A percentile compares a stretch with the other conserved stretches of the same genome.
phyloP scores from a whole-genome alignment of 2,888 invertebrate genomes.

The Mythimna loreyi region DNA sequence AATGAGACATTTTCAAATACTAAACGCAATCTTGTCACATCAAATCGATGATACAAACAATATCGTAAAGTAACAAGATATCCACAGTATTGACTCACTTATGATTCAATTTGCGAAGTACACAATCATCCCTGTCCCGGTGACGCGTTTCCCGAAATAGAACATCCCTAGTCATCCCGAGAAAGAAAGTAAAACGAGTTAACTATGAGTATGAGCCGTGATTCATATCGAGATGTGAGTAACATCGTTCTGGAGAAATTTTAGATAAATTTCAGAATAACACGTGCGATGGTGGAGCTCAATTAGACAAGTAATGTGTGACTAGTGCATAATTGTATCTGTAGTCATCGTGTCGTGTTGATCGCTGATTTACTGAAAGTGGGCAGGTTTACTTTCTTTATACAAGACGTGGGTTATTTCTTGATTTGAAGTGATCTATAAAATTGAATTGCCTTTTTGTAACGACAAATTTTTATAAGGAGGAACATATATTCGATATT shows the following conservation, averaged over 20 bases:
- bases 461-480: too few species aligned
- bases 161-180: conserved; percentile 53
- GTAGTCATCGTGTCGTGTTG: conserved; percentile 7
- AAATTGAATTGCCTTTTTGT: too few species aligned
- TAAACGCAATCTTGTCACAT: not conserved
- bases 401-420: not conserved
- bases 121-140: conserved; percentile 57
- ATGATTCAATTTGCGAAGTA: conserved; percentile 69
- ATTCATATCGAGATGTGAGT: conserved; percentile 60
- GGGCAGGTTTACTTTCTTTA: not conserved
- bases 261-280: conserved; percentile 22
- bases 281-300: conserved; percentile 11
- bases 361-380: not conserved
- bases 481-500: too few species aligned
- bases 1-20: not conserved
- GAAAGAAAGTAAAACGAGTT: conserved; percentile 62
- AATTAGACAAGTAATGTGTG: conserved; percentile 18
- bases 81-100: conserved; percentile 60
- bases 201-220: conserved; percentile 57
- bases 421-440: not conserved
- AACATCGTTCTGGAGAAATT: conserved; percentile 47
- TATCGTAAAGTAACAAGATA: conserved; percentile 36
- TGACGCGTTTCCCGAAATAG: conserved; percentile 62
- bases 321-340: conserved; percentile 18
- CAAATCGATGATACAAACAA: conserved; percentile 27